Conservation (phyloP, 2,888 invertebrate genomes). For the Noctuana brunneofusca region DNA sequence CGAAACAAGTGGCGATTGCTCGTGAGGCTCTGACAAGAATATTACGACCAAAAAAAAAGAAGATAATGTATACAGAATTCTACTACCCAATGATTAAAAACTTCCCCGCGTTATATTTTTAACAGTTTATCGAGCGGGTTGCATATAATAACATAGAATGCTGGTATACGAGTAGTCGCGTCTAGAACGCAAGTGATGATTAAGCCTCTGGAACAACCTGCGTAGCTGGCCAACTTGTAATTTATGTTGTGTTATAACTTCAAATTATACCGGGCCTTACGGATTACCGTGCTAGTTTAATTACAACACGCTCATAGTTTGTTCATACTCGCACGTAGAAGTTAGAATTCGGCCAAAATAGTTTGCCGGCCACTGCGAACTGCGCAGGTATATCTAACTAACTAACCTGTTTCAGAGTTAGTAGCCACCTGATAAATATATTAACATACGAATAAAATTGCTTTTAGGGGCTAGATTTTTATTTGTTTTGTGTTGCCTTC, state of each 20-base stretch:
- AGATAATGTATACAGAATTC: no score
- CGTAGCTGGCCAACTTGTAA: constrained; percentile 48
- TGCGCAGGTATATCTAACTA: constrained; percentile 27
- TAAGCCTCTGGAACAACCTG: constrained; percentile 38
- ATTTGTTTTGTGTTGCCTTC: no score
- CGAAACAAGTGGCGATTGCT: no score
- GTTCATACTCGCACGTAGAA: constrained; percentile 29
- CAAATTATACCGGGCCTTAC: constrained; percentile 46
- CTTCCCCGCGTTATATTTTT: no score
- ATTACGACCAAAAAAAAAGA: no score
- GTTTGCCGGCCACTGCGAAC: constrained; percentile 21
- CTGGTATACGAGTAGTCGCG: not conserved
- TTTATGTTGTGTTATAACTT: constrained; percentile 42
- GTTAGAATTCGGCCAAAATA: constrained; percentile 30
- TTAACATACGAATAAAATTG: not conserved
- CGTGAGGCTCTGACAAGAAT: no score
- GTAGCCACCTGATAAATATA: constrained; percentile 1
- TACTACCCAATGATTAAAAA: no score
- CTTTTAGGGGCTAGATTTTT: not conserved
- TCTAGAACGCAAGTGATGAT: not conserved
- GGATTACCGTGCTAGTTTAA: constrained; percentile 41
- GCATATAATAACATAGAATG: not conserved
- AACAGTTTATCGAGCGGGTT: not conserved
- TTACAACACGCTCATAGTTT: constrained; percentile 41
- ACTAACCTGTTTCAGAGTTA: constrained; percentile 28